A percentile compares a stretch with the other conserved stretches of the same genome.
Evolutionary conservation across 2,797 vertebrate species (phyloP).

Genomic region (Lepilemur ruficaudatus): DNA sequence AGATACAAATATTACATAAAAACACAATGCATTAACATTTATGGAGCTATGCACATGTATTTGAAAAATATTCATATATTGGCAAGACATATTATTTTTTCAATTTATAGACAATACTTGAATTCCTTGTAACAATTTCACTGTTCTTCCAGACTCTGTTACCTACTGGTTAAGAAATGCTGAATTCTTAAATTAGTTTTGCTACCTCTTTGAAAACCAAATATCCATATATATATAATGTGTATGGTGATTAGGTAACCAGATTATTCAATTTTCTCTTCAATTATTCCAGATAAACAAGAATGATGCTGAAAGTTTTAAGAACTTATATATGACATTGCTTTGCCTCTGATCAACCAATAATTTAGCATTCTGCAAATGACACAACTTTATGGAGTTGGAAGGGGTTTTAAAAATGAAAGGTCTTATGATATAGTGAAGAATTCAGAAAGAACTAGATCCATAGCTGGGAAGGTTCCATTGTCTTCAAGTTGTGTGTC

Average conservation of each 20-base stretch:
- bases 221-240: neutral
- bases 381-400: neutral
- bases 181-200: conserved; percentile 50
- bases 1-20: neutral
- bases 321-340: neutral
- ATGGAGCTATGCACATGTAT: neutral
- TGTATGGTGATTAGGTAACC: neutral
- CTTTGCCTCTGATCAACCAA: neutral
- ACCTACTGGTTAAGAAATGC: neutral
- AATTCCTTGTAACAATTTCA: conserved; percentile 8
- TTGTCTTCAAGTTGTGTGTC: neutral
- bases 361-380: neutral
- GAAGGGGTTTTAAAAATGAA: neutral
- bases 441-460: neutral
- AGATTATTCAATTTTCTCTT: conserved; percentile 1
- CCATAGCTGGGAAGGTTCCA: neutral
- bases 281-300: neutral
- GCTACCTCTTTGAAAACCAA: conserved; percentile 33
- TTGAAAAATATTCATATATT: conserved; percentile 39
- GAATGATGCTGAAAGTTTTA: neutral
- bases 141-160: neutral
- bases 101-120: conserved; percentile 11
- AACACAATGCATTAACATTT: neutral
- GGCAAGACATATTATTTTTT: neutral
- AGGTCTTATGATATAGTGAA: neutral